Conservation (phyloP, 2,113 vertebrate genomes). For the Engraulis encrasicolus region DNA sequence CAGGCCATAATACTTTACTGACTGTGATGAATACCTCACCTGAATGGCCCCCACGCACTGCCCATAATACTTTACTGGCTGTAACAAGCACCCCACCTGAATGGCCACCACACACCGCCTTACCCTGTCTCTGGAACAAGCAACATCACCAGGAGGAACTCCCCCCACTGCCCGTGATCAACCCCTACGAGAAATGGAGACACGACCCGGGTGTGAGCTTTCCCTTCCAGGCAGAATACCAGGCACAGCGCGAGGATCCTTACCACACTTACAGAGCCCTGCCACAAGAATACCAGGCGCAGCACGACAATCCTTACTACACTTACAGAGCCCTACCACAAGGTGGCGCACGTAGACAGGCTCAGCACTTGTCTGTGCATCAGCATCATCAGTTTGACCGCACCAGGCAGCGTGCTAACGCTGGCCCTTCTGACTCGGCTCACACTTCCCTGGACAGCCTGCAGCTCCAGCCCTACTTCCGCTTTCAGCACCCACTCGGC, state of each 20-base stretch:
- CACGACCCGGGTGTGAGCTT: conserved; percentile 45
- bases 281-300: conserved; percentile 17
- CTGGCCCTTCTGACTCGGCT: background rate
- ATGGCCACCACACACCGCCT: background rate
- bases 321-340: conserved; percentile 18
- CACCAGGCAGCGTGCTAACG: background rate
- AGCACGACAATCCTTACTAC: conserved; percentile 37
- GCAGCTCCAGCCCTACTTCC: conserved; percentile 50
- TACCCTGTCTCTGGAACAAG: background rate
- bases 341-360: conserved; percentile 28
- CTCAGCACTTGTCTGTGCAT: conserved; percentile 33
- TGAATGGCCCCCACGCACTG: background rate
- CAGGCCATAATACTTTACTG: background rate
- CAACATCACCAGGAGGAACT: background rate
- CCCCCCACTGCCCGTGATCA: background rate
- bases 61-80: background rate
- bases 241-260: conserved; percentile 24
- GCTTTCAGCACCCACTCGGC: conserved; percentile 38
- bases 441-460: background rate
- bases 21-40: background rate
- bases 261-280: conserved; percentile 32
- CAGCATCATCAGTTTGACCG: conserved; percentile 37
- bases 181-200: conserved; percentile 24
- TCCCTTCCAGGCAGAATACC: conserved; percentile 31
- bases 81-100: background rate